Percentiles rank a stretch among this genome's conserved stretches.
Conservation (phyloP, 2,888 invertebrate species). For the Nymphalis polychloros region DNA sequence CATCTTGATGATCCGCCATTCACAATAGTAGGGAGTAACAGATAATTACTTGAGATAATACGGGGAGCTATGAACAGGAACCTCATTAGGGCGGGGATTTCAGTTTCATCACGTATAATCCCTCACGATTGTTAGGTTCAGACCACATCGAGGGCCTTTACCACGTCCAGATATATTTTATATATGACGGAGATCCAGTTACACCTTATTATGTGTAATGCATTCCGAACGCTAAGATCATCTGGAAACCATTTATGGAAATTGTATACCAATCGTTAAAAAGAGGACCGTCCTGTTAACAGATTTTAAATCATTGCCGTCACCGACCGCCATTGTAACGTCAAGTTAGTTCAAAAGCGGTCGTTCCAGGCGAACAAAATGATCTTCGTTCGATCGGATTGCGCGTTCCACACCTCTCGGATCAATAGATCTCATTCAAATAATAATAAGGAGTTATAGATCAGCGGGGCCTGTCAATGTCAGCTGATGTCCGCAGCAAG, state of each 20-base stretch:
- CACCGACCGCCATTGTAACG: conserved; percentile 77
- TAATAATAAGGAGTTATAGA: conserved; percentile 82
- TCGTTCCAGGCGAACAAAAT: conserved; percentile 79
- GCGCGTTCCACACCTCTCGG: conserved; percentile 76
- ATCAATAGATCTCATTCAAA: conserved; percentile 82
- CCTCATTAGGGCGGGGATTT: conserved; percentile 63
- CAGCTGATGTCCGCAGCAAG: conserved; percentile 48
- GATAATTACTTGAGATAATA: conserved; percentile 68
- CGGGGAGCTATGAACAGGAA: conserved; percentile 58
- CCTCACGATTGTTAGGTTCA: conserved; percentile 57
- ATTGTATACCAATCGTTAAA: conserved; percentile 81
- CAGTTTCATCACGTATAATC: conserved; percentile 59
- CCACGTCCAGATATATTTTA: conserved; percentile 43
- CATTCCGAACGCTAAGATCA: conserved; percentile 67
- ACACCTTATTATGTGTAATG: conserved; percentile 69
- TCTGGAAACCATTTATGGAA: conserved; percentile 79
- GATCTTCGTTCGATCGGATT: conserved; percentile 74
- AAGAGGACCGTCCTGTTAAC: conserved; percentile 81
- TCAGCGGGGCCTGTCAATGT: conserved; percentile 56
- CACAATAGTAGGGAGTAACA: conserved; percentile 50
- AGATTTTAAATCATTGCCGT: conserved; percentile 83
- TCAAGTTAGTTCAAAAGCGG: conserved; percentile 81
- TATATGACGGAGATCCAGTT: conserved; percentile 48
- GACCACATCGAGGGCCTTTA: conserved; percentile 40
- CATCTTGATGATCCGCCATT: conserved; percentile 47